Conservation (phyloP, 1,140 invertebrate genomes). For the Tribolium castaneum region DNA sequence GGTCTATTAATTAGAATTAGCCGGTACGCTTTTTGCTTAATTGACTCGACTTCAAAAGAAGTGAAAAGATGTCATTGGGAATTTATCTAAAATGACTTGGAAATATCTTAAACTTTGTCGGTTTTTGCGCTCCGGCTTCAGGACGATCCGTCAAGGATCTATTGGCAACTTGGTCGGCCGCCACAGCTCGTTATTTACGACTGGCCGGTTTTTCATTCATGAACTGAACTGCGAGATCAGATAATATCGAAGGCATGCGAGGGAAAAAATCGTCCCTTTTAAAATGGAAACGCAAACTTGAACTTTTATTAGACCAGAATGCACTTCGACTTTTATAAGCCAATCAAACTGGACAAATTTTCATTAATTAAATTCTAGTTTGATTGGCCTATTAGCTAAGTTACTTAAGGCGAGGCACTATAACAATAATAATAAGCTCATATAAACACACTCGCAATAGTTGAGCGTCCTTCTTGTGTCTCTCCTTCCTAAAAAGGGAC, state of each 20-base stretch:
- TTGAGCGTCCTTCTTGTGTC: slow-evolving; percentile 34
- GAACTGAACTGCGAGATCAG: slow-evolving; percentile 29
- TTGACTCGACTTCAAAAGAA: not conserved
- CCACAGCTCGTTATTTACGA: slow-evolving; percentile 35
- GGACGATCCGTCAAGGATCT: slow-evolving; percentile 33
- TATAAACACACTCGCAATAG: slow-evolving; percentile 54
- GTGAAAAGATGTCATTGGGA: not conserved
- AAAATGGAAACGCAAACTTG: not conserved
- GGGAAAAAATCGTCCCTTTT: slow-evolving; percentile 4
- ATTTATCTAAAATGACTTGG: no score
- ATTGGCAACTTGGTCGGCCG: slow-evolving; percentile 36
- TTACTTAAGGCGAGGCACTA: slow-evolving; percentile 59
- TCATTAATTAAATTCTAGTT: no score
- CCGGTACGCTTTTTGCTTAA: not conserved
- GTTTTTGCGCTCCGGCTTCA: slow-evolving; percentile 15
- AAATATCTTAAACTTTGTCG: not conserved
- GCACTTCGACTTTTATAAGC: slow-evolving; percentile 37
- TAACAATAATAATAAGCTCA: slow-evolving; percentile 57
- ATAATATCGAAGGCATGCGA: slow-evolving; percentile 33
- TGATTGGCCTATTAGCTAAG: not conserved
- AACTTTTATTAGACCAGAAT: slow-evolving; percentile 45
- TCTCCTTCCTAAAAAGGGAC: not conserved
- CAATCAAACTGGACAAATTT: no score
- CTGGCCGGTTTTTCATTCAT: slow-evolving; percentile 28
- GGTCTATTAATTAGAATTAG: not conserved